Conservation (phyloP, 2,113 vertebrate species). For the Macquaria australasica region DNA sequence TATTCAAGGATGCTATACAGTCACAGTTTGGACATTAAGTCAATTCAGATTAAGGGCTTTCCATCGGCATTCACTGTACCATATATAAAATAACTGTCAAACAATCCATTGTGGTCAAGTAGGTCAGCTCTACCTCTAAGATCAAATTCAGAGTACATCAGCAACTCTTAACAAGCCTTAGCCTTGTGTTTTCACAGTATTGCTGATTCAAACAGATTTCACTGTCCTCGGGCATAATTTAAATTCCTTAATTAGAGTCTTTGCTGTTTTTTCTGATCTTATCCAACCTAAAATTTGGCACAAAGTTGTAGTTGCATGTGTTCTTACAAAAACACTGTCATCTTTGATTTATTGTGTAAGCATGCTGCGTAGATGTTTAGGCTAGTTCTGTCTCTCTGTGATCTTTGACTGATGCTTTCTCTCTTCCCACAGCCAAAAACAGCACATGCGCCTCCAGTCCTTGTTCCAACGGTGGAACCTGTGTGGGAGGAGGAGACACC, state of each 20-base stretch:
- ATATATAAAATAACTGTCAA: neutral
- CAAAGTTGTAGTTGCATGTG: neutral
- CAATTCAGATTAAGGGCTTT: neutral
- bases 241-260: neutral
- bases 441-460: slow-evolving; percentile 94
- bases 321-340: neutral
- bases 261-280: no score
- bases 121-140: no score
- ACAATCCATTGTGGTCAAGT: no score
- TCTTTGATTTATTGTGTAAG: neutral
- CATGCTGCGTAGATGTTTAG: no score
- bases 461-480: slow-evolving; percentile 94
- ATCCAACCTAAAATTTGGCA: no score
- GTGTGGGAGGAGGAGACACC: slow-evolving; percentile 93
- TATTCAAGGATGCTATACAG: neutral
- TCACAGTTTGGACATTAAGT: neutral
- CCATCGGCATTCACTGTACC: no score
- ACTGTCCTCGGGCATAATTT: neutral
- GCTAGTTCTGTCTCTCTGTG: neutral
- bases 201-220: neutral
- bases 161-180: neutral
- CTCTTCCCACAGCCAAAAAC: slow-evolving; percentile 87
- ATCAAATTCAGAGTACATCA: neutral
- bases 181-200: neutral
- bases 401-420: slow-evolving; percentile 10